Conservation (phyloP, 2,888 invertebrate genomes). For the Andrena bucephala region DNA sequence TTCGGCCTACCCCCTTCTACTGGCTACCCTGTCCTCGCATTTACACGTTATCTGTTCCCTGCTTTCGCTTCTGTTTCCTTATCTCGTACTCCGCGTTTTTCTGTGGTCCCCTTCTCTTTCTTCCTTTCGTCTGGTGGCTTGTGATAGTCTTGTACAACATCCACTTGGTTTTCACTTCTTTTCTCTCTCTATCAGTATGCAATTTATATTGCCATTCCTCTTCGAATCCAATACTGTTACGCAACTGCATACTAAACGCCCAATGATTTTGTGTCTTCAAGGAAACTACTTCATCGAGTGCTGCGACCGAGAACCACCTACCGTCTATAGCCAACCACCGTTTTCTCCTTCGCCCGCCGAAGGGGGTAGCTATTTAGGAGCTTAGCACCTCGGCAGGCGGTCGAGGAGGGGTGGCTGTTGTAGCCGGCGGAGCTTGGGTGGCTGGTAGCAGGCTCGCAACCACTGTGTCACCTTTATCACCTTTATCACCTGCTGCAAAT, state of each 20-base stretch:
- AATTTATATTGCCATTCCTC: too few relatives aligned
- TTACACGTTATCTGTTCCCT: slow-evolving; percentile 16
- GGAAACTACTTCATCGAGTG: slow-evolving; percentile 35
- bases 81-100: not conserved
- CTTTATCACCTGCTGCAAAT: slow-evolving; percentile 85
- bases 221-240: too few relatives aligned
- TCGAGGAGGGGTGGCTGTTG: slow-evolving; percentile 37
- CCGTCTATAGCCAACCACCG: slow-evolving; percentile 56
- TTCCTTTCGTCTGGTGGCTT: too few relatives aligned
- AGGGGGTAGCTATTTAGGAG: slow-evolving; percentile 82
- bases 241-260: too few relatives aligned
- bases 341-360: slow-evolving; percentile 48
- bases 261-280: slow-evolving; percentile 1
- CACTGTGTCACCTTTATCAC: slow-evolving; percentile 84
- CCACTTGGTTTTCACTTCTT: too few relatives aligned
- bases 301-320: slow-evolving; percentile 55
- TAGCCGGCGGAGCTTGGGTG: slow-evolving; percentile 51
- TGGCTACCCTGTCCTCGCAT: slow-evolving; percentile 14
- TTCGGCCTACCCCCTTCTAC: not conserved
- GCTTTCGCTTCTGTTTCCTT: slow-evolving; percentile 8
- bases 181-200: too few relatives aligned
- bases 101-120: too few relatives aligned
- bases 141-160: too few relatives aligned
- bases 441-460: slow-evolving; percentile 76
- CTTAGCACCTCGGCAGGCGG: slow-evolving; percentile 78